Percentiles rank a stretch among this genome's conserved stretches.
phyloP scores from a whole-genome alignment of 2,888 invertebrate genomes.

The Noctua pronuba region DNA sequence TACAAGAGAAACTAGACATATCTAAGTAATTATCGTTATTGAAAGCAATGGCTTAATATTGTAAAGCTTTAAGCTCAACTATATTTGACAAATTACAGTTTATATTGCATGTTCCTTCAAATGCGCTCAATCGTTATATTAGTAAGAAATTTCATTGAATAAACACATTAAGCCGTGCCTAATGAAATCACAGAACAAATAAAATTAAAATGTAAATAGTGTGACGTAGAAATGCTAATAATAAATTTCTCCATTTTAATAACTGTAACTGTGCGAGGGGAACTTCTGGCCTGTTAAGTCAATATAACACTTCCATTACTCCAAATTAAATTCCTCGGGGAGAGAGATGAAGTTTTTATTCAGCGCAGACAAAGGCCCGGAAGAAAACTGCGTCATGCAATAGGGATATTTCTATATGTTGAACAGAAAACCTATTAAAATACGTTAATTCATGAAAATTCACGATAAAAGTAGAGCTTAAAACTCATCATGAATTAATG shows the following conservation, averaged over 20 bases:
- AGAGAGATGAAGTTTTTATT: conserved; percentile 90
- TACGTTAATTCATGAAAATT: conserved; percentile 25
- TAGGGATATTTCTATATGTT: conserved; percentile 65
- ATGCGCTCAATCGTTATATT: conserved; percentile 72
- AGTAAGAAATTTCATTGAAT: conserved; percentile 80
- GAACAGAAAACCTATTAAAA: conserved; percentile 63
- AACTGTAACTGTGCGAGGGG: conserved; percentile 89
- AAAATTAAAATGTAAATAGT: conserved; percentile 90
- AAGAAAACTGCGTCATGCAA: conserved; percentile 80
- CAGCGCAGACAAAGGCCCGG: conserved; percentile 82
- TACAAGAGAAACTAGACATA: not conserved
- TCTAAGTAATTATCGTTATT: not conserved
- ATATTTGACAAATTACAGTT: conserved; percentile 75
- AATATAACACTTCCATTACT: conserved; percentile 91
- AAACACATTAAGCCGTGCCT: conserved; percentile 87
- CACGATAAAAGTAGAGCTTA: not conserved
- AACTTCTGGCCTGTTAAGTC: conserved; percentile 90
- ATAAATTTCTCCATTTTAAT: conserved; percentile 91
- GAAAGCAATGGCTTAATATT: not conserved
- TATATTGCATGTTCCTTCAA: conserved; percentile 67
- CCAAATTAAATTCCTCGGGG: conserved; percentile 90
- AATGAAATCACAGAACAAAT: conserved; percentile 90
- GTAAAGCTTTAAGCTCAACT: conserved; percentile 39
- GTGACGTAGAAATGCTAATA: conserved; percentile 89
- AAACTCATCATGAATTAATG: not conserved